Percentiles rank a stretch among this genome's conserved stretches.
Conservation (phyloP, 2,113 vertebrate genomes). For the Ceratotherium simum region DNA sequence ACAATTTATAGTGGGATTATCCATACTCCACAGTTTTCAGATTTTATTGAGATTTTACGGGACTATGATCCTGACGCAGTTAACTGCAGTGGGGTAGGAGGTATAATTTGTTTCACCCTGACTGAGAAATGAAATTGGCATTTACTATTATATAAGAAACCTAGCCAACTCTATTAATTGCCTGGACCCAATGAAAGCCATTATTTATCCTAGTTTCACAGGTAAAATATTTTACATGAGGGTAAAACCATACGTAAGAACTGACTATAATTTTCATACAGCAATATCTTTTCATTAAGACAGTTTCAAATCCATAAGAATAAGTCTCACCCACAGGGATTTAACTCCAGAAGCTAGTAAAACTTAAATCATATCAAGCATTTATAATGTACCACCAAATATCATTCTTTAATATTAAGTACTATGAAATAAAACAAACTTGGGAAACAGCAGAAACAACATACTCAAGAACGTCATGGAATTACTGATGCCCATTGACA, state of each 20-base stretch:
- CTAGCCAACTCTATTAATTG: slow-evolving; percentile 84
- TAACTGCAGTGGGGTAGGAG: slow-evolving; percentile 70
- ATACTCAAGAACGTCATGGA: slow-evolving; percentile 52
- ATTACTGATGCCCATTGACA: slow-evolving; percentile 28
- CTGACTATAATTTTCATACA: slow-evolving; percentile 65
- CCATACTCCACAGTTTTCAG: slow-evolving; percentile 85
- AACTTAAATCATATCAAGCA: slow-evolving; percentile 68
- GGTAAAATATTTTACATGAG: slow-evolving; percentile 78
- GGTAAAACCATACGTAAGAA: slow-evolving; percentile 63
- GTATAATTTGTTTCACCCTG: slow-evolving; percentile 73
- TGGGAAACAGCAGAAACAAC: slow-evolving; percentile 57
- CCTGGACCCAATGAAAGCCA: slow-evolving; percentile 79
- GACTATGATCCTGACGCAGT: slow-evolving; percentile 73
- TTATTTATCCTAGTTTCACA: slow-evolving; percentile 78
- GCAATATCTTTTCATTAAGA: slow-evolving; percentile 67
- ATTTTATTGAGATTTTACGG: slow-evolving; percentile 89
- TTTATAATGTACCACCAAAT: slow-evolving; percentile 46
- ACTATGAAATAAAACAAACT: slow-evolving; percentile 60
- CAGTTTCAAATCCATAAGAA: slow-evolving; percentile 46
- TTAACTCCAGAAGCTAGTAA: slow-evolving; percentile 62
- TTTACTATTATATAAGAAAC: slow-evolving; percentile 74
- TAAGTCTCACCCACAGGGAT: slow-evolving; percentile 50
- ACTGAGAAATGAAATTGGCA: slow-evolving; percentile 67
- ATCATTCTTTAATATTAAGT: slow-evolving; percentile 45
- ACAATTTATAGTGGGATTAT: slow-evolving; percentile 88